Base-by-base conservation (phyloP, 2,797 vertebrate genomes). In the Tenualosa ilisha region DNA sequence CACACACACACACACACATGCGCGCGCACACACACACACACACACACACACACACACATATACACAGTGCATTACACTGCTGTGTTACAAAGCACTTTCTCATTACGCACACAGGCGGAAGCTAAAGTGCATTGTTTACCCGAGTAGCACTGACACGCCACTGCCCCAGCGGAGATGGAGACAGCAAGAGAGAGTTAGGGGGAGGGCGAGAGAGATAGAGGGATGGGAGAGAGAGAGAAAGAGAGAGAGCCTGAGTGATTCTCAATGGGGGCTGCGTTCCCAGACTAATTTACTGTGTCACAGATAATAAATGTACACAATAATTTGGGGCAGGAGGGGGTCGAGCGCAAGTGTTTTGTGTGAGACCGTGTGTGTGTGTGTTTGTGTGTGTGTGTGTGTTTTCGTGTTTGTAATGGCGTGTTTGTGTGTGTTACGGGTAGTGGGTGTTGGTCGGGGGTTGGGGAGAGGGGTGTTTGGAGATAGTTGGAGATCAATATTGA, bases 401-500 rank as follows among this genome's bases (percentile, higher is more conserved):
- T 43, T 40, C 1, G 37, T 79, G 15, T 79, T 40, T 79, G 72
- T 79, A 15, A 43, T 6, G 31, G 72, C 22, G 17, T 79, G 72
- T 46, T 15, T 75, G 68, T 75, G 68, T 68, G 65, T 40, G 65
- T 68, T 40, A 72, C 65, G 65, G 68, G 26, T 40, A 43, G 68
- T 46, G 72, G 40, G 72, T 46, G 65, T 72, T 24, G 31, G 24
- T 72, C 9, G 13, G 68, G 37, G 63, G n/a, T 68, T 31, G 63
- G 1, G 72, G 65, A 6, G 13, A 2, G 68, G 72, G 72, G 37
- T 40, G 37, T 79, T 79, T 17, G 37, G 72, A 75, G 68, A 75
- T 75, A 75, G 90, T 87, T 86, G 92, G 91, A 90, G 92, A 83
- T 83, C 86, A 0, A 24, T 91, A 93, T 93, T 89, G 93, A 93